Evolutionary conservation across 2,888 invertebrate species (phyloP).

Genomic region (Ennomos quercinarius): DNA sequence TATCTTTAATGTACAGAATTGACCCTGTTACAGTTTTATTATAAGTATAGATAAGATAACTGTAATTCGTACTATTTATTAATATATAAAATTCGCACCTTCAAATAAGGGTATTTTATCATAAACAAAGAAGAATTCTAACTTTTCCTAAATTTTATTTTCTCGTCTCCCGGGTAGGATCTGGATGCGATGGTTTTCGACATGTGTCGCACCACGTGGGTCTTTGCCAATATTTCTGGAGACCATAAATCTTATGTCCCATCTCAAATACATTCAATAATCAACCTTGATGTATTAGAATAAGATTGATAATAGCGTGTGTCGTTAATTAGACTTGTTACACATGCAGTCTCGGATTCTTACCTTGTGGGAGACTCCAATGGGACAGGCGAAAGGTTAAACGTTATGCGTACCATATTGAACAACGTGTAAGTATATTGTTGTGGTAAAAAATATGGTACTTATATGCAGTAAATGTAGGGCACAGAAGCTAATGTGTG

Average conservation of each 20-base stretch:
- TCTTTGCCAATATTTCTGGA: slow-evolving; percentile 54
- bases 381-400: slow-evolving; percentile 77
- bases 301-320: slow-evolving; percentile 12
- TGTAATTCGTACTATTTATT: too few relatives aligned
- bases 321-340: background rate
- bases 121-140: slow-evolving; percentile 8
- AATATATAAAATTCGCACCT: too few relatives aligned
- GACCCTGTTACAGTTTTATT: too few relatives aligned
- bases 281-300: background rate
- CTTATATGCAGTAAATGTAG: slow-evolving; percentile 38
- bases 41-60: too few relatives aligned
- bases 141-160: slow-evolving; percentile 57
- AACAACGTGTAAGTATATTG: slow-evolving; percentile 55
- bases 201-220: slow-evolving; percentile 83
- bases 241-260: slow-evolving; percentile 41
- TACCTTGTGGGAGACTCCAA: slow-evolving; percentile 82
- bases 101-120: too few relatives aligned
- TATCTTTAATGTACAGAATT: too few relatives aligned
- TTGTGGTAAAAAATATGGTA: slow-evolving; percentile 36
- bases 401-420: slow-evolving; percentile 77
- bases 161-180: slow-evolving; percentile 75
- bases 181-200: slow-evolving; percentile 69
- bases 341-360: slow-evolving; percentile 30
- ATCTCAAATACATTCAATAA: slow-evolving; percentile 21
- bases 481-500: slow-evolving; percentile 21